These are phyloP conservation scores for Poeciliopsis prolifica DNA, from an alignment of 2,113 vertebrate species.

Conservation along the genomic window DNA sequence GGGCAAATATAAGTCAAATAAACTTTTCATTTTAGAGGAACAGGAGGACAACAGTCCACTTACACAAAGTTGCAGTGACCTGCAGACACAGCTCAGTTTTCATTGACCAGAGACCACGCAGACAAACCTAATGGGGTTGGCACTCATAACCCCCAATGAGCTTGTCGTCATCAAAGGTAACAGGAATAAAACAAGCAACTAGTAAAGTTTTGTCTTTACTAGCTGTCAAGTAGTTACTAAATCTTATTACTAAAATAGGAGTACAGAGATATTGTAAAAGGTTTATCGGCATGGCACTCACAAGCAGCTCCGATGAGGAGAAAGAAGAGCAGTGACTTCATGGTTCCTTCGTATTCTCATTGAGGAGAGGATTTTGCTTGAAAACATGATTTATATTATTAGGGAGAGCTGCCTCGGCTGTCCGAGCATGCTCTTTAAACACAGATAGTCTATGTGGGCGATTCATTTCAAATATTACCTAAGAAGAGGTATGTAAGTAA, in stretches of 20 bases:
- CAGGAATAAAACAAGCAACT: conserved; percentile 40
- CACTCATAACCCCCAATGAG: conserved; percentile 79
- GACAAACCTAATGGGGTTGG: conserved; percentile 68
- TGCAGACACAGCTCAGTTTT: conserved; percentile 72
- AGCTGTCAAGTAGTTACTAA: no score
- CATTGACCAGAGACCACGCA: conserved; percentile 73
- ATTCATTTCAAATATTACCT: no score
- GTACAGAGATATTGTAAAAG: no score
- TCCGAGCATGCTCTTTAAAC: background rate
- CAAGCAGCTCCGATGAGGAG: conserved; percentile 78
- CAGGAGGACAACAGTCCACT: background rate
- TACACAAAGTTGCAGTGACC: conserved; percentile 77
- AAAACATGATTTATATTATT: conserved; percentile 32
- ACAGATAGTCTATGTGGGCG: background rate
- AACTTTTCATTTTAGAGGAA: background rate
- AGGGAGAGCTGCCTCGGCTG: background rate
- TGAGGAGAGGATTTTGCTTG: conserved; percentile 30
- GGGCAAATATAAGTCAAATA: background rate
- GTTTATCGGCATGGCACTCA: conserved; percentile 41
- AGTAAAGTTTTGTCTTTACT: no score
- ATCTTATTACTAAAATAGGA: background rate
- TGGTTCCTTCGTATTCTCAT: conserved; percentile 65
- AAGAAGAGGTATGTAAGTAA: background rate
- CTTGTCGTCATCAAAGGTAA: conserved; percentile 75
- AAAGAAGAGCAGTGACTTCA: conserved; percentile 77